Base-by-base conservation (phyloP, 2,888 invertebrate species). In the Nycteola revayana region DNA sequence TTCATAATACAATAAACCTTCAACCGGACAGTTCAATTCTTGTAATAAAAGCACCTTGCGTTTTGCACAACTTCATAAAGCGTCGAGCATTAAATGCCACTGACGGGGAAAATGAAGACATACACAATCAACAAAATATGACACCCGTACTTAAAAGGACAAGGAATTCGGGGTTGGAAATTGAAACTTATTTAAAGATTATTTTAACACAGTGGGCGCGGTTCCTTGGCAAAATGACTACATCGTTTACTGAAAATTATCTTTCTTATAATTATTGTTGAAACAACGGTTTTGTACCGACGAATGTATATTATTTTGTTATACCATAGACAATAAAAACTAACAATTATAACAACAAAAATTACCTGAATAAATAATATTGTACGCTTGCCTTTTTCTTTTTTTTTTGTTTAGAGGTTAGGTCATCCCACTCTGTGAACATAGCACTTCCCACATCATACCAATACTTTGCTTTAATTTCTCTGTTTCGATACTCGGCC, bases 211-310 rank as follows among this genome's bases (percentile, higher is more conserved):
- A 37, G 34, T 37, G 28, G 29, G 42, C 18, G 18, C 18, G n/a
- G n/a, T n/a, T n/a, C n/a, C n/a, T n/a, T n/a, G n/a, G n/a, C 42
- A 42, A 42, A 42, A 42, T 42, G 37, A 37, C 34, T 42, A 42
- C 37, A 42, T 42, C 37, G 31, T 42, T 37, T 42, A 42, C 33
- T 22, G n/a, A n/a, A n/a, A n/a, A 38, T 38, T n/a, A n/a, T n/a
- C n/a, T n/a, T n/a, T n/a, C n/a, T n/a, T n/a, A n/a, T n/a, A n/a
- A n/a, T n/a, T n/a, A n/a, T n/a, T n/a, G n/a, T n/a, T n/a, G n/a
- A n/a, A n/a, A n/a, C n/a, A n/a, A n/a, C n/a, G n/a, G n/a, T n/a
- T n/a, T n/a, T n/a, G n/a, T n/a, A n/a, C n/a, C n/a, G n/a, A n/a
- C n/a, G n/a, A n/a, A n/a, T n/a, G n/a, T n/a, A n/a, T n/a, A n/a